phyloP scores from a whole-genome alignment of 1,140 invertebrate species.

The Hermetia illucens region DNA sequence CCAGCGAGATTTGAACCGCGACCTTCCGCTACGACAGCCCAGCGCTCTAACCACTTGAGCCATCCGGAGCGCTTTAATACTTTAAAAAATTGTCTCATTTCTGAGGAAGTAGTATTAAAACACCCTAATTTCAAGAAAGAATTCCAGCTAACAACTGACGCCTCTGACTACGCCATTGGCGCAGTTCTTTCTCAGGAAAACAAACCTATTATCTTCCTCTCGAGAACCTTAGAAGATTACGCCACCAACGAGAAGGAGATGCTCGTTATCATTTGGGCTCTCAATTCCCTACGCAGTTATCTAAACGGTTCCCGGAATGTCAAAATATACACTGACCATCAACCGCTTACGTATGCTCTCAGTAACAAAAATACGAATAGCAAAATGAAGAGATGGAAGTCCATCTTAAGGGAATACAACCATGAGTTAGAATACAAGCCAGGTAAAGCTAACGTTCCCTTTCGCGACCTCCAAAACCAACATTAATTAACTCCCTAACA shows the following conservation, averaged over 20 bases:
- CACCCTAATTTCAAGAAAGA: slow-evolving; percentile 19
- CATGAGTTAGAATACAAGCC: slow-evolving; percentile 19
- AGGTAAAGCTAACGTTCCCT: slow-evolving; percentile 11
- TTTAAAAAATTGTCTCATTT: slow-evolving; percentile 25
- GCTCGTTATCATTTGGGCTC: slow-evolving; percentile 20
- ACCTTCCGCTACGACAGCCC: no score
- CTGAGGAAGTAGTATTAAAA: slow-evolving; percentile 22
- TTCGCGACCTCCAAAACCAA: neutral
- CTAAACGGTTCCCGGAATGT: slow-evolving; percentile 12
- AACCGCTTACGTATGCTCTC: slow-evolving; percentile 26
- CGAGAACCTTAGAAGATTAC: slow-evolving; percentile 17
- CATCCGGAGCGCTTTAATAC: slow-evolving; percentile 24
- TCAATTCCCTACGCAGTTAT: slow-evolving; percentile 23
- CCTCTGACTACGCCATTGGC: slow-evolving; percentile 14
- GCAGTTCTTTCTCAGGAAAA: slow-evolving; percentile 19
- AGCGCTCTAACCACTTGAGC: no score
- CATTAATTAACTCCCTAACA: neutral
- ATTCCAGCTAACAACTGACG: slow-evolving; percentile 20
- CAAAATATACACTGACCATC: slow-evolving; percentile 15
- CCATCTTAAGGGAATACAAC: slow-evolving; percentile 17
- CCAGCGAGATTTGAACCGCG: no score
- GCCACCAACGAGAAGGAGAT: slow-evolving; percentile 15
- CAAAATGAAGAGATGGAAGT: slow-evolving; percentile 26
- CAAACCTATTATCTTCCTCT: slow-evolving; percentile 3
- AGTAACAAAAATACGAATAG: slow-evolving; percentile 20